Conservation (phyloP, 1,140 invertebrate genomes). For the Himalopsyche phryganea region DNA sequence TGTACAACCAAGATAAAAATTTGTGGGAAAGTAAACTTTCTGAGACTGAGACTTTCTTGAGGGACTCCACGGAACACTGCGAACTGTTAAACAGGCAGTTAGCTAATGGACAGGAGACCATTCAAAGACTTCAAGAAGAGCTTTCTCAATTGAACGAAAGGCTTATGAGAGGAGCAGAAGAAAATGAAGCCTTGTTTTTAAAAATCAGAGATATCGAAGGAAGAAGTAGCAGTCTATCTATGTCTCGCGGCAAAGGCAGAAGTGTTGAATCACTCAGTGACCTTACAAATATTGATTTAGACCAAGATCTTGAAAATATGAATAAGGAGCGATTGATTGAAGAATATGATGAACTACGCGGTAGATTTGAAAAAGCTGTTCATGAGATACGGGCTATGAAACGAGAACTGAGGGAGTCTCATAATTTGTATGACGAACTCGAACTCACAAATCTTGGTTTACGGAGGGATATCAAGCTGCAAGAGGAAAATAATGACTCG, state of each 20-base stretch:
- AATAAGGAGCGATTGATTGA: conserved; percentile 76
- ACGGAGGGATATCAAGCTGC: conserved; percentile 66
- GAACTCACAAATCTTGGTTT: conserved; percentile 72
- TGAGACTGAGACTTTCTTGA: conserved; percentile 59
- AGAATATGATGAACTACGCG: conserved; percentile 71
- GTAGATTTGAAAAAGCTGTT: conserved; percentile 76
- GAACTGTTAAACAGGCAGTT: conserved; percentile 61
- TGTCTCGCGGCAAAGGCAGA: conserved; percentile 56
- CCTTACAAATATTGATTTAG: conserved; percentile 73
- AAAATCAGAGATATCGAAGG: conserved; percentile 68
- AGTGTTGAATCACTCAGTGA: conserved; percentile 77
- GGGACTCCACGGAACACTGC: conserved; percentile 61
- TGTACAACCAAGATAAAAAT: conserved; percentile 61
- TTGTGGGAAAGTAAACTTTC: conserved; percentile 61
- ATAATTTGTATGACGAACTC: conserved; percentile 73
- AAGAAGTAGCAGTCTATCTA: conserved; percentile 49
- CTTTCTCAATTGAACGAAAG: conserved; percentile 55
- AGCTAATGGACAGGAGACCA: conserved; percentile 57
- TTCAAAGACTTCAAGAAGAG: conserved; percentile 57
- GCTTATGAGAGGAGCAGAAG: conserved; percentile 65
- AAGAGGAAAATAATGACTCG: conserved; percentile 66
- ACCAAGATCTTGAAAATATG: conserved; percentile 68
- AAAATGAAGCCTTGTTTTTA: conserved; percentile 70
- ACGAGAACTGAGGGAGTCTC: conserved; percentile 73
- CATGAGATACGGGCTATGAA: conserved; percentile 80